A percentile compares a stretch with the other conserved stretches of the same genome.
Conservation (phyloP, 2,888 invertebrate genomes). For the Drosophila vallismaia region DNA sequence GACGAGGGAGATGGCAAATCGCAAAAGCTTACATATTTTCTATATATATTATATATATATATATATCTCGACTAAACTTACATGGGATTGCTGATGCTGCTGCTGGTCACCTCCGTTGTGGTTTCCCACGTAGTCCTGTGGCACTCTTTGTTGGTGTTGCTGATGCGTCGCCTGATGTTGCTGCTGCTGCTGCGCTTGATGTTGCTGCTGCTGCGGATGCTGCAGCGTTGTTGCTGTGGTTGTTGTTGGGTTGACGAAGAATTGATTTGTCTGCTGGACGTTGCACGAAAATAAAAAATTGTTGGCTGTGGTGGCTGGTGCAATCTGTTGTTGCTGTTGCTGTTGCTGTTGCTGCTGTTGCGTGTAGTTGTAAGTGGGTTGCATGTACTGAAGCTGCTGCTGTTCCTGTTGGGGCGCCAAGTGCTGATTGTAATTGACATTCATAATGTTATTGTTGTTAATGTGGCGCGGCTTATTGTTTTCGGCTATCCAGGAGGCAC, state of each 20-base stretch:
- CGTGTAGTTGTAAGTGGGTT: conserved; percentile 48
- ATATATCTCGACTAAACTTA: conserved; percentile 11
- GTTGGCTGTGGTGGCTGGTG: conserved; percentile 37
- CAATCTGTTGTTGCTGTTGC: conserved; percentile 8
- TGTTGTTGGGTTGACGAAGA: conserved; percentile 51
- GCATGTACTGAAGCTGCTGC: conserved; percentile 52
- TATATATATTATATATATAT: conserved; percentile 5
- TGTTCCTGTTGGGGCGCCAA: conserved; percentile 60
- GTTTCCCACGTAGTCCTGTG: conserved; percentile 46
- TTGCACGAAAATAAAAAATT: conserved; percentile 24
- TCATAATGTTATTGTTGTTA: conserved; percentile 63
- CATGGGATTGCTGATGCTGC: conserved; percentile 2
- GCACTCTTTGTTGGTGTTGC: conserved; percentile 47
- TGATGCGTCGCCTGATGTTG: conserved; percentile 48
- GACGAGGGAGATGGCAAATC: conserved; percentile 21
- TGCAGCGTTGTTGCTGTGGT: conserved; percentile 42
- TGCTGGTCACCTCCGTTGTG: conserved; percentile 1
- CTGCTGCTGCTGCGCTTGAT: conserved; percentile 23
- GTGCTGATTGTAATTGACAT: conserved; percentile 69
- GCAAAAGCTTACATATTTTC: conserved; percentile 9
- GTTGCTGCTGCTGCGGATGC: conserved; percentile 49
- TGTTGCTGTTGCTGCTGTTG: conserved; percentile 31
- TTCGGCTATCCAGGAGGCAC: conserved; percentile 61
- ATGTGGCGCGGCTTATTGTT: conserved; percentile 60
- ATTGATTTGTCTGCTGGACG: conserved; percentile 47